phyloP scores from a whole-genome alignment of 1,140 invertebrate genomes.

The Drosophila orena region DNA sequence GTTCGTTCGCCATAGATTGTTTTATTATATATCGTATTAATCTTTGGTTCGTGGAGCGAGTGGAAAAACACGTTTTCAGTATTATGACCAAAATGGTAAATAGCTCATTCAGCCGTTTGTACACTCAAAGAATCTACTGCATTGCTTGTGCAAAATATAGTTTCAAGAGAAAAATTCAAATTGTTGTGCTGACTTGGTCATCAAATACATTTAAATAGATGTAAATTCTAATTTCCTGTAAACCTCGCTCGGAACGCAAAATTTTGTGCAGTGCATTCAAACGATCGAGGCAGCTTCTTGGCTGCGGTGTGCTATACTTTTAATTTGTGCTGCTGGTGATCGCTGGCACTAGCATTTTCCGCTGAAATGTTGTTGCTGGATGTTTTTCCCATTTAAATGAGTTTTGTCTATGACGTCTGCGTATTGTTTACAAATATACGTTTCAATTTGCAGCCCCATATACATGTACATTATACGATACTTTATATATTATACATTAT shows the following conservation, averaged over 20 bases:
- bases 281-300: constrained; percentile 31
- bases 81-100: constrained; percentile 59
- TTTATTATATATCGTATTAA: constrained; percentile 55
- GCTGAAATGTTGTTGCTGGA: constrained; percentile 31
- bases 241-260: background rate
- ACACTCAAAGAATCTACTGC: background rate
- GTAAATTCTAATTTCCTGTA: no score
- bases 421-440: constrained; percentile 82
- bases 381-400: constrained; percentile 68
- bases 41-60: constrained; percentile 32
- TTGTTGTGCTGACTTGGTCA: no score
- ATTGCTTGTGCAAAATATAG: no score
- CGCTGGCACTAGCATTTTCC: constrained; percentile 15
- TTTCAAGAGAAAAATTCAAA: no score
- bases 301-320: constrained; percentile 19
- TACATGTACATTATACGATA: constrained; percentile 32
- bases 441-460: constrained; percentile 70
- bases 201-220: no score
- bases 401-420: constrained; percentile 78
- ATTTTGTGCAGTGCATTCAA: constrained; percentile 9
- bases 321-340: constrained; percentile 31
- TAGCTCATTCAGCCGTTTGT: constrained; percentile 13
- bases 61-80: constrained; percentile 67
- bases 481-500: constrained; percentile 29
- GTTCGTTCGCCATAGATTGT: constrained; percentile 67